Conservation (phyloP, 2,888 invertebrate genomes). For the Drosophila prostipennis region DNA sequence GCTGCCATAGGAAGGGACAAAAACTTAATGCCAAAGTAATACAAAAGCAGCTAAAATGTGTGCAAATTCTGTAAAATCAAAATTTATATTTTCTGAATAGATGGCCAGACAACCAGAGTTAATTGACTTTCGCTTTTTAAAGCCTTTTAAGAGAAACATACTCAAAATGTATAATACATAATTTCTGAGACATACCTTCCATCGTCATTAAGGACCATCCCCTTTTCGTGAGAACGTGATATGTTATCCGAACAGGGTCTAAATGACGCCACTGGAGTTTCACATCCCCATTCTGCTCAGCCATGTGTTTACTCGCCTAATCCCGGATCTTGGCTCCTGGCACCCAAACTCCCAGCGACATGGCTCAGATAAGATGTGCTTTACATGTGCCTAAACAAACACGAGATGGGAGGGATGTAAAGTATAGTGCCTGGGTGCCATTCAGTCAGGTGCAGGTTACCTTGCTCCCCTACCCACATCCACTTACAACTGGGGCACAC, state of each 20-base stretch:
- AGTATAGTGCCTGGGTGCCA: not conserved
- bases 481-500: conserved; percentile 64
- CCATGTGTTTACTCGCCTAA: conserved; percentile 57
- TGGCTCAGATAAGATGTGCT: conserved; percentile 71
- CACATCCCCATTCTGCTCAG: conserved; percentile 18
- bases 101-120: too few species aligned
- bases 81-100: too few species aligned
- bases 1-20: too few species aligned
- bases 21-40: too few species aligned
- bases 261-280: conserved; percentile 24
- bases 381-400: conserved; percentile 79
- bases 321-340: conserved; percentile 43
- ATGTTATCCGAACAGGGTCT: conserved; percentile 34
- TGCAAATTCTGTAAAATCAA: too few species aligned
- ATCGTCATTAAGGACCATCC: conserved; percentile 16
- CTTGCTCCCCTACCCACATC: conserved; percentile 24
- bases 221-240: conserved; percentile 18
- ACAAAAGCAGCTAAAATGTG: too few species aligned
- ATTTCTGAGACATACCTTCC: conserved; percentile 1
- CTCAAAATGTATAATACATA: conserved; percentile 4
- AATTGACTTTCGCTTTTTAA: not conserved
- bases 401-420: conserved; percentile 18
- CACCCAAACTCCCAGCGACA: conserved; percentile 55
- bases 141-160: not conserved
- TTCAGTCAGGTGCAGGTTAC: conserved; percentile 57